Base-by-base conservation (phyloP, 2,113 vertebrate genomes). In the Pollimyrus isidori region DNA sequence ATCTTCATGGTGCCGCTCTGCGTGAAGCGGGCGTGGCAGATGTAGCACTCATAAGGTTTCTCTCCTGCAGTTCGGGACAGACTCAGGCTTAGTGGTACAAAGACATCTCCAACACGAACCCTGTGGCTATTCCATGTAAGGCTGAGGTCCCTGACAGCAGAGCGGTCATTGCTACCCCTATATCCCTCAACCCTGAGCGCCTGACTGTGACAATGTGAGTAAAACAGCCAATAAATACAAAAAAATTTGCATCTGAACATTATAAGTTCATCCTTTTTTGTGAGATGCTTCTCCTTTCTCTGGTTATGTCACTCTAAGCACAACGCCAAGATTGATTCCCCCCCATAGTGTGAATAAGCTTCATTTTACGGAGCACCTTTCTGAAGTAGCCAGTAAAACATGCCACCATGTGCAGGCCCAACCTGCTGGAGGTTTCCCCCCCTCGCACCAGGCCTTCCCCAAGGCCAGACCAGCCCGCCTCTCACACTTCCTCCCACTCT, bases 1-100 rank as follows among this genome's bases (percentile, higher is more conserved):
- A 99, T 99, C 95, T 99, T 99, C 98, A 99, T 99, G 91, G 98
- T 99, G 89, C 98, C 98, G 91, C 98, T 99, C 93, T 99, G 98
- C 91, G 98, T 99, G 93, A 99, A 99, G 50, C 98, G 98, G 91
- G 98, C 98, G 1, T 99, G 98, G 96, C 98, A 99, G 95, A 99
- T 99, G 93, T 99, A 99, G 95, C 98, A 99, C 96, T 99, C 98
- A 49, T 99, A 99, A 84, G 98, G 98, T 93, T 99, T 99, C 95
- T 99, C 98, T 90, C 98, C 98, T 99, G 91, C 7, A 23, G 65
- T 76, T 50, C 2, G 45, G 39, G 19, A n/a, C 4, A 73, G 58
- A n/a, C 17, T 2, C 15, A 88, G 21, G 42, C 45, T 84, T 42
- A 84, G 82, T 4, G 42, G n/a, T 15, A 84, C 45, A 45, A 49